Conservation (phyloP, 2,888 invertebrate genomes). For the Monochamus alternatus region DNA sequence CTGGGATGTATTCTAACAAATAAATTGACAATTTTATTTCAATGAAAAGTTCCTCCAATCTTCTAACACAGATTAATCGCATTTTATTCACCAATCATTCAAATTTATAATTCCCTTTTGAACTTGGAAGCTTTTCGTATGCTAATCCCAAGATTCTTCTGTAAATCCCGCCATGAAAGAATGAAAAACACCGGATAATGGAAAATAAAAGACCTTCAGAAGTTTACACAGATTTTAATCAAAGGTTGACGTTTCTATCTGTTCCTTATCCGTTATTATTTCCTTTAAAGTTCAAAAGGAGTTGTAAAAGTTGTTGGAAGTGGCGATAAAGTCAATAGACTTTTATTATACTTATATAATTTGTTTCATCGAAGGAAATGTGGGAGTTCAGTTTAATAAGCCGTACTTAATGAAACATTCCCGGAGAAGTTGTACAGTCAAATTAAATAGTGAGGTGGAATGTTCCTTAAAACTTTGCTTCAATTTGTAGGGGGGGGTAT, state of each 20-base stretch:
- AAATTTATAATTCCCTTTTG: conserved; percentile 1
- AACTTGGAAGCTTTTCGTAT: background rate
- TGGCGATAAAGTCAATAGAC: background rate
- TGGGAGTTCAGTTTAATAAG: conserved; percentile 7
- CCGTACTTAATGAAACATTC: background rate
- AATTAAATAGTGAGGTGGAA: background rate
- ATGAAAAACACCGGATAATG: conserved; percentile 14
- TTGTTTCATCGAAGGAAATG: background rate
- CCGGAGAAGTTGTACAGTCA: background rate
- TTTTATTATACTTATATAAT: conserved; percentile 15
- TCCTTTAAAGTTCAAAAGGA: conserved; percentile 8
- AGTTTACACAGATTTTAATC: conserved; percentile 27
- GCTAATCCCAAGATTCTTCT: background rate
- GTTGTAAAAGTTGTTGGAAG: background rate
- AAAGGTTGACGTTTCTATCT: conserved; percentile 18
- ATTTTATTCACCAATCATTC: background rate
- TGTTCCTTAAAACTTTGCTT: conserved; percentile 3
- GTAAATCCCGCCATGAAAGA: background rate
- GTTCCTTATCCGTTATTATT: background rate
- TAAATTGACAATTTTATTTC: too few relatives aligned
- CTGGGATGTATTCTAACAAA: too few relatives aligned
- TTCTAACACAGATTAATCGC: too few relatives aligned
- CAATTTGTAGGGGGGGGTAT: background rate
- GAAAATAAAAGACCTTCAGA: conserved; percentile 1
- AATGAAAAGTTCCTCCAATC: too few relatives aligned